Evolutionary conservation across 2,888 invertebrate genomes (phyloP).

Genomic region (Drosophila subsilvestris): DNA sequence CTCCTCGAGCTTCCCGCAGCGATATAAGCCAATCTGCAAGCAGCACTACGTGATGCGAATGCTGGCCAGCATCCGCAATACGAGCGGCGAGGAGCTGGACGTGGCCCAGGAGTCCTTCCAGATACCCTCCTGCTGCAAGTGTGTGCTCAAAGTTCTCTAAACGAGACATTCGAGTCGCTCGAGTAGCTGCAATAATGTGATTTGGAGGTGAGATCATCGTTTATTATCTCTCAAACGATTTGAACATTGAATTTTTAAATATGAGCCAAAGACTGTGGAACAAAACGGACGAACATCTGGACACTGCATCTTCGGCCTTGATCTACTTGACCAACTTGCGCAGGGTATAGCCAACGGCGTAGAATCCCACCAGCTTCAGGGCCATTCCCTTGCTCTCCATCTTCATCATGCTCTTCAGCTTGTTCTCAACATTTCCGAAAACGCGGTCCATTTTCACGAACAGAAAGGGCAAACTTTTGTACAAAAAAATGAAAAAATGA

Average conservation of each 20-base stretch:
- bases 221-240: slow-evolving; percentile 19
- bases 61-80: slow-evolving; percentile 85
- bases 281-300: not conserved
- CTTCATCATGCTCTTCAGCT: slow-evolving; percentile 32
- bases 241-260: slow-evolving; percentile 28
- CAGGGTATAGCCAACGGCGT: slow-evolving; percentile 67
- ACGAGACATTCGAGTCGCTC: not conserved
- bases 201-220: slow-evolving; percentile 57
- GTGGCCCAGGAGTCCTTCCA: slow-evolving; percentile 85
- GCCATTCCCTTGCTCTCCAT: slow-evolving; percentile 64
- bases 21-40: slow-evolving; percentile 61
- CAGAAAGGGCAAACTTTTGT: not conserved
- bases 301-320: no score
- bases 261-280: slow-evolving; percentile 1
- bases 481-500: not conserved
- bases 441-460: slow-evolving; percentile 52
- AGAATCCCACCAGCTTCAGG: slow-evolving; percentile 66
- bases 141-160: slow-evolving; percentile 83
- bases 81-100: slow-evolving; percentile 77
- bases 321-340: slow-evolving; percentile 63
- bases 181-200: slow-evolving; percentile 54
- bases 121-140: slow-evolving; percentile 91
- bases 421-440: slow-evolving; percentile 52
- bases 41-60: slow-evolving; percentile 73
- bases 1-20: slow-evolving; percentile 58